phyloP scores from a whole-genome alignment of 2,888 invertebrate species.

The Conus canariensis region DNA sequence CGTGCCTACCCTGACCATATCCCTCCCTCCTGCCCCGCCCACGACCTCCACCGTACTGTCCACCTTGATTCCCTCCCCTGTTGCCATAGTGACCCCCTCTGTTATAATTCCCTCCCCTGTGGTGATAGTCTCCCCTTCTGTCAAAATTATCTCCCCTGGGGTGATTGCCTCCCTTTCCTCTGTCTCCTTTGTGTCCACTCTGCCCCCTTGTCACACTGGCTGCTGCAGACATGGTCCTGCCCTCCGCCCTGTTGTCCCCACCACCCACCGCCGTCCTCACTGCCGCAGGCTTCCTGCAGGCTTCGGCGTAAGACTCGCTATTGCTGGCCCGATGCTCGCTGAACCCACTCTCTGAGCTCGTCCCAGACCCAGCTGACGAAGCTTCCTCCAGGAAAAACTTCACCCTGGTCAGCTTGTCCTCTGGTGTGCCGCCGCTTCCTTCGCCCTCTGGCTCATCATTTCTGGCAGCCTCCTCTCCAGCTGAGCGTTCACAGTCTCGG shows the following conservation, averaged over 20 bases:
- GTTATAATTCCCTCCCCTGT: constrained; percentile 33
- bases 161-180: not conserved
- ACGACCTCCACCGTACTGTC: not conserved
- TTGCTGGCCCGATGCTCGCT: constrained; percentile 56
- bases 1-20: not conserved
- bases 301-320: constrained; percentile 60
- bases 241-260: not conserved
- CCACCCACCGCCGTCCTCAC: not conserved
- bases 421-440: not conserved
- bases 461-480: not conserved
- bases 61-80: constrained; percentile 37
- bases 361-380: constrained; percentile 51
- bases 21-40: not conserved
- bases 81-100: constrained; percentile 28
- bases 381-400: constrained; percentile 58
- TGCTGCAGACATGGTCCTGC: not conserved
- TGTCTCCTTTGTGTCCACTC: not conserved
- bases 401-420: constrained; percentile 52
- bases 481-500: not conserved
- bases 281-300: constrained; percentile 53
- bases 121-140: not conserved
- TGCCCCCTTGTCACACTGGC: not conserved
- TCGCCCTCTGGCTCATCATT: not conserved
- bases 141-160: not conserved
- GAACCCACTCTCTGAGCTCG: constrained; percentile 67